These are phyloP conservation scores for Neoascia interrupta DNA, from an alignment of 2,888 invertebrate species.

Conservation along the genomic window DNA sequence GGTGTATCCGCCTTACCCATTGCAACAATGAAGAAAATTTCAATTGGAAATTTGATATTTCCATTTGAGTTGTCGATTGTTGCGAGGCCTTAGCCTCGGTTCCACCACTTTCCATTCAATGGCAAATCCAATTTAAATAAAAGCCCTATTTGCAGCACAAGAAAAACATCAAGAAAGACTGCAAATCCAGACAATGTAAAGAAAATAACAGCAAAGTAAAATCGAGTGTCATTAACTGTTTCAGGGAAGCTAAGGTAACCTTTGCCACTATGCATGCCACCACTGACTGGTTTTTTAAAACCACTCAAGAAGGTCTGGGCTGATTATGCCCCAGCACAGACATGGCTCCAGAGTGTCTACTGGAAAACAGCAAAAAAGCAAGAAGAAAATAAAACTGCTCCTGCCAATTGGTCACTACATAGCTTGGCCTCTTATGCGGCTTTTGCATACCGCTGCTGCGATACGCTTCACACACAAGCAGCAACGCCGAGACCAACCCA, in stretches of 20 bases:
- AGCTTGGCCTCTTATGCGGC: slow-evolving; percentile 50
- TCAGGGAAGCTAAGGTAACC: slow-evolving; percentile 57
- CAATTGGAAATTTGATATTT: slow-evolving; percentile 61
- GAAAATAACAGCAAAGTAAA: slow-evolving; percentile 26
- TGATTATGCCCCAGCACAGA: slow-evolving; percentile 20
- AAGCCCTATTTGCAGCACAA: slow-evolving; percentile 22
- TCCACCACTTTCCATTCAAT: slow-evolving; percentile 30
- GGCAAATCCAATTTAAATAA: slow-evolving; percentile 60
- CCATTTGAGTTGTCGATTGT: slow-evolving; percentile 45
- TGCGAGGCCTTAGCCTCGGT: slow-evolving; percentile 17
- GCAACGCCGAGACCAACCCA: too few species aligned
- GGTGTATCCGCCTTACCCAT: background rate
- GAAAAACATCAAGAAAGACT: slow-evolving; percentile 36
- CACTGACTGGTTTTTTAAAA: slow-evolving; percentile 36
- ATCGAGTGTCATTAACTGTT: slow-evolving; percentile 61
- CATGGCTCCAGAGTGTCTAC: slow-evolving; percentile 64
- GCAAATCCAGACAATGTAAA: slow-evolving; percentile 15
- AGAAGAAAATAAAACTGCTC: slow-evolving; percentile 14
- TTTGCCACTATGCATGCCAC: slow-evolving; percentile 44
- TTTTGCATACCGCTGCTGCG: slow-evolving; percentile 45
- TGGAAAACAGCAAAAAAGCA: slow-evolving; percentile 25
- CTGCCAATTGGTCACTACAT: slow-evolving; percentile 54
- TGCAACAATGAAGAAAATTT: slow-evolving; percentile 40
- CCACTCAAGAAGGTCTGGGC: slow-evolving; percentile 57
- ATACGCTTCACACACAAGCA: slow-evolving; percentile 25